Evolutionary conservation across 2,797 vertebrate genomes (phyloP).

Genomic region (Sebastes flavidus): DNA sequence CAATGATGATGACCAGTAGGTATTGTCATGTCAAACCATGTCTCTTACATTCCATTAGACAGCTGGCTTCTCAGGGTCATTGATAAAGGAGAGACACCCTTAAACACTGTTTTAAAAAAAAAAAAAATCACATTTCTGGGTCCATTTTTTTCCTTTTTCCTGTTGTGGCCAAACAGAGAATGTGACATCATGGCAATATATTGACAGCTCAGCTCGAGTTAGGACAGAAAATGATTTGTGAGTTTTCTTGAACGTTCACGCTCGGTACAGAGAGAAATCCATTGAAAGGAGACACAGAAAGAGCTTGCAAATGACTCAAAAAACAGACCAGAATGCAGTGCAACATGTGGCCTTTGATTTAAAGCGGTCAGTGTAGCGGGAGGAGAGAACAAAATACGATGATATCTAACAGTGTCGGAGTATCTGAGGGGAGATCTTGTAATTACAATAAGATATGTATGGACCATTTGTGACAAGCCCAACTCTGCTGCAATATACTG

Average conservation of each 20-base stretch:
- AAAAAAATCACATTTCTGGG: neutral
- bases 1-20: neutral
- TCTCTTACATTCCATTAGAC: slow-evolving; percentile 9
- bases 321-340: neutral
- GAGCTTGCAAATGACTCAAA: neutral
- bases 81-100: neutral
- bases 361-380: neutral
- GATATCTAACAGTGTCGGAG: neutral
- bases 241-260: neutral
- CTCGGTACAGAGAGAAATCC: neutral
- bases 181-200: neutral
- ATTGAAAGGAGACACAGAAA: neutral
- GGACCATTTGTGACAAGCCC: neutral
- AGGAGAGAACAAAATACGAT: neutral
- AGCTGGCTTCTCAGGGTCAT: neutral
- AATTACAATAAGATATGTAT: neutral
- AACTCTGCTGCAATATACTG: neutral
- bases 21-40: neutral
- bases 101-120: neutral
- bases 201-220: neutral
- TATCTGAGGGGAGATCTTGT: neutral
- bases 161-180: neutral
- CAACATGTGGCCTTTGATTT: neutral
- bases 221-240: neutral
- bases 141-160: neutral